phyloP scores from a whole-genome alignment of 2,888 invertebrate species.

The Eupithecia pulchellata region DNA sequence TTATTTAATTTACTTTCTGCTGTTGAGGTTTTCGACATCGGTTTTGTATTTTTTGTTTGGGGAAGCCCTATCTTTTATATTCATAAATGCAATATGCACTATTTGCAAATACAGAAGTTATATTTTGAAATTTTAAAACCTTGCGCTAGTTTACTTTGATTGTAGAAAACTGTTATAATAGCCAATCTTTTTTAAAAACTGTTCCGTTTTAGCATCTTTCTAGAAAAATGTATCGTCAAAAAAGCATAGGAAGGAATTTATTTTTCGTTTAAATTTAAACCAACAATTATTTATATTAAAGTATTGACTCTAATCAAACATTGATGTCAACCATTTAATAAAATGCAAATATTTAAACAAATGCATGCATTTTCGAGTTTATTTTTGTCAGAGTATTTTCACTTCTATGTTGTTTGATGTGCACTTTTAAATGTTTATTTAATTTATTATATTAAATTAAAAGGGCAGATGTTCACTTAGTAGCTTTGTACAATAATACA shows the following conservation, averaged over 20 bases:
- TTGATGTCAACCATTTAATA: constrained; percentile 11
- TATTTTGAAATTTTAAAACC: too few relatives aligned
- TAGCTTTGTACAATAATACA: neutral
- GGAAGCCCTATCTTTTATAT: too few relatives aligned
- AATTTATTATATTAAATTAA: neutral
- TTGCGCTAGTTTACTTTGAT: too few relatives aligned
- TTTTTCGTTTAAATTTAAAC: neutral
- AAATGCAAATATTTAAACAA: constrained; percentile 14
- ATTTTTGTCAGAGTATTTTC: neutral
- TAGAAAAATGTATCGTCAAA: too few relatives aligned
- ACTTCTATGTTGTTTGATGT: constrained; percentile 12
- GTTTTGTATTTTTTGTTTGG: neutral
- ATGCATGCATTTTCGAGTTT: neutral
- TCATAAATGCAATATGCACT: too few relatives aligned
- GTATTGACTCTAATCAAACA: constrained; percentile 18
- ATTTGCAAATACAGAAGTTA: too few relatives aligned
- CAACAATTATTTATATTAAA: neutral
- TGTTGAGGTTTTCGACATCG: neutral
- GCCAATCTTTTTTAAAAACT: too few relatives aligned
- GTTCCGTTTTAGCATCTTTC: too few relatives aligned
- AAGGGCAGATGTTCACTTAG: neutral
- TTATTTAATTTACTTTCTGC: neutral
- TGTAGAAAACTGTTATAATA: too few relatives aligned
- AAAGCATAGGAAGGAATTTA: neutral
- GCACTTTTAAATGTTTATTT: neutral